Conservation (phyloP, 2,797 vertebrate species). For the Micropoecilia bifurca region DNA sequence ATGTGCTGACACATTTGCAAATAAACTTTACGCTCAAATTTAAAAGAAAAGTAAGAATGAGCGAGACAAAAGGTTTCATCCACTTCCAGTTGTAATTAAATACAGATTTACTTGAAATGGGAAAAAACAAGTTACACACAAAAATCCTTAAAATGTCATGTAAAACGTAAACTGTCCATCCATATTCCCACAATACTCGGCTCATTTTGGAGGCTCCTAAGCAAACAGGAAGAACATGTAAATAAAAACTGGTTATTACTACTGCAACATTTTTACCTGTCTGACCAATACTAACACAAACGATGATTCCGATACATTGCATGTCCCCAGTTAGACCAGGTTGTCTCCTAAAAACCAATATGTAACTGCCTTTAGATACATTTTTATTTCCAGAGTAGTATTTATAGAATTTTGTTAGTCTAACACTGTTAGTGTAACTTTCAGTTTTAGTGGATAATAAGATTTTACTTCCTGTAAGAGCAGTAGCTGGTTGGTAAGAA, state of each 20-base stretch:
- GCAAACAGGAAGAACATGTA: neutral
- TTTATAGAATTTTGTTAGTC: neutral
- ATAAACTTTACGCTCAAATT: neutral
- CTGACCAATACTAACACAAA: neutral
- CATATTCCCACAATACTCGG: neutral
- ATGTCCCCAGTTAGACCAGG: too few relatives aligned
- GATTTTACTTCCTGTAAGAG: too few relatives aligned
- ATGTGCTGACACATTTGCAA: neutral
- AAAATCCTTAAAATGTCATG: neutral
- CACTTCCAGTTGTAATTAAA: neutral
- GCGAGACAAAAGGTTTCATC: neutral
- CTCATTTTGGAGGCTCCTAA: too few relatives aligned
- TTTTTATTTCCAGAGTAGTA: neutral
- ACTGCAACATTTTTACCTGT: neutral
- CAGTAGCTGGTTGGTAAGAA: neutral
- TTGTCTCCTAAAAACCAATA: neutral
- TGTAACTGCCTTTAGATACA: neutral
- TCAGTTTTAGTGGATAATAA: neutral
- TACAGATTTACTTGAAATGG: neutral
- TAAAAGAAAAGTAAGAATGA: constrained; percentile 13
- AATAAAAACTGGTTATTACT: neutral
- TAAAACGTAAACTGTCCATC: neutral
- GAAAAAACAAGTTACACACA: neutral
- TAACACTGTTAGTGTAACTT: too few relatives aligned
- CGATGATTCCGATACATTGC: too few relatives aligned